Base-by-base conservation (phyloP, 2,888 invertebrate species). In the Atrina japonica region DNA sequence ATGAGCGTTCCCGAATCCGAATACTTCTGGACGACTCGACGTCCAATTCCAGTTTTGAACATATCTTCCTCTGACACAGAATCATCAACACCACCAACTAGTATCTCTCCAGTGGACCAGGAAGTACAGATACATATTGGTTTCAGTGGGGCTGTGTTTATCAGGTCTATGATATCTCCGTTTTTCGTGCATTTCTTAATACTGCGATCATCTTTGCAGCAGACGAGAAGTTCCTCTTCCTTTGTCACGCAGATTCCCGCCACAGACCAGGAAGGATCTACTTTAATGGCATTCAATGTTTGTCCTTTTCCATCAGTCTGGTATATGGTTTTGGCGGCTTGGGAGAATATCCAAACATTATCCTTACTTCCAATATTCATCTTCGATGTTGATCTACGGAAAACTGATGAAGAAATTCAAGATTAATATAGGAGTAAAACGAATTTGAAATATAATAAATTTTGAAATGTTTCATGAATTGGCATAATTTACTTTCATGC, bases 201-300 rank as follows among this genome's bases (percentile, higher is more conserved):
- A 21, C 30, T 61, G 21, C 30, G 47, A 35, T 61, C 61, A 14
- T 47, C 61, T 21, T 61, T 61, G 35, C 61, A 61, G n/a, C 61
- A 61, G 18, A 61, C 49, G 49, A 61, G 49, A 30, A 61, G 61
- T 43, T 61, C 61, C 35, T 61, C 43, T 29, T 30, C 49, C n/a
- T 35, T 27, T 5, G 61, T 61, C 6, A 61, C 61, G 35, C 61
- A 61, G 7, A 61, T 61, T 61, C 61, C 61, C 30, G 61, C 49
- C 21, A 61, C 49, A n/a, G 47, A 49, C 61, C 61, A 61, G 14
- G 47, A 27, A 16, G 61, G 35, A 30, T 61, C 61, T 18, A 61
- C 49, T 27, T 61, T 47, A 21, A 50, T 49, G 9, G 61, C 18
- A 29, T 49, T 27, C 16, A 61, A 21, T 14, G 49, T 49, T 21